phyloP scores from a whole-genome alignment of 2,888 invertebrate genomes.

The Dusona sp. region DNA sequence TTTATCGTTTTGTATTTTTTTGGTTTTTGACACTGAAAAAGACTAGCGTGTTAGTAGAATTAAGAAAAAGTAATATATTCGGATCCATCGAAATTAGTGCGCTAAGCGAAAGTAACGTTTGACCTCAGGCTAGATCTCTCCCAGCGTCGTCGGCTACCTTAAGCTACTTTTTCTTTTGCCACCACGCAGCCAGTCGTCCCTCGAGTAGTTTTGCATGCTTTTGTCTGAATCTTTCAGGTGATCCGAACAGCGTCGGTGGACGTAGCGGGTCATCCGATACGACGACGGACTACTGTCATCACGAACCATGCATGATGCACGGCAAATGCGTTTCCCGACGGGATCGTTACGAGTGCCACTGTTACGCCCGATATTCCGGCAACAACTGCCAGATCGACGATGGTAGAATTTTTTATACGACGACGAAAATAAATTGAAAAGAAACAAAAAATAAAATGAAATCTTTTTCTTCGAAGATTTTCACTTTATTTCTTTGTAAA shows the following conservation, averaged over 20 bases:
- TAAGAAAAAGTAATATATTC: conserved; percentile 4
- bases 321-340: conserved; percentile 91
- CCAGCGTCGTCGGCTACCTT: neutral
- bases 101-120: conserved; percentile 39
- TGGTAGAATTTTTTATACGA: conserved; percentile 81
- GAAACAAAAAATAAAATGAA: neutral
- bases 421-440: conserved; percentile 36
- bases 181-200: neutral
- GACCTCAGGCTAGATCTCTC: conserved; percentile 28
- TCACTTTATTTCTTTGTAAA: neutral
- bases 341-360: conserved; percentile 94
- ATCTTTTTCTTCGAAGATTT: neutral
- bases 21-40: neutral
- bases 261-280: conserved; percentile 76
- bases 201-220: conserved; percentile 76
- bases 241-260: conserved; percentile 76
- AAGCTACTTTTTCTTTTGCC: conserved; percentile 18
- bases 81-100: conserved; percentile 24
- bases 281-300: conserved; percentile 89
- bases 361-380: conserved; percentile 93
- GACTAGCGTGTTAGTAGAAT: conserved; percentile 51
- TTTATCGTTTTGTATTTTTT: conserved; percentile 20
- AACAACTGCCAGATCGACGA: conserved; percentile 94
- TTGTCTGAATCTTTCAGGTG: conserved; percentile 79
- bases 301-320: conserved; percentile 93